Evolutionary conservation across 2,888 invertebrate genomes (phyloP), one percentile per base, ranked within the genome.

Genomic region (Drosophila atripex): DNA sequence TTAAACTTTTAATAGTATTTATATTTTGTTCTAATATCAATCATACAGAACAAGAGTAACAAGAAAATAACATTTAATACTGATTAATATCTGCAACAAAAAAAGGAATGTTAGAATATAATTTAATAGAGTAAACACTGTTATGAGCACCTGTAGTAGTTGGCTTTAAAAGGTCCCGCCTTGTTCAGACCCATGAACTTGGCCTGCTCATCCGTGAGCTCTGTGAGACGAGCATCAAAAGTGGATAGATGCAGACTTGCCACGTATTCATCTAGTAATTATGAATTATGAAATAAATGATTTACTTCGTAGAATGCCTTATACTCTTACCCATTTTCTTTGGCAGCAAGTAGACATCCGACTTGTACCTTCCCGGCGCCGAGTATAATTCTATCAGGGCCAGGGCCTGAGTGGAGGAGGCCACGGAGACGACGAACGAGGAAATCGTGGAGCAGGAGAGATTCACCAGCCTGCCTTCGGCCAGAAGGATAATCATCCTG

Each of bases 331-430:
- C 96, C 98, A 99, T 98, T 93, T 98, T 98, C 93, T 99, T 99
- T 51, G 99, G 98, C 84, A 99, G 93, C 71, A 99, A 93, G 92
- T 99, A 99, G 18, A 99, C 98, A 91, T 99, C 98, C 61, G 97
- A 95, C 92, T 98, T 98, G 92, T 98, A 98, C 73, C 98, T 93
- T 55, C 97, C 97, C 35, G 94, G 92, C 7, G 98, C 98, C 12
- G 98, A 98, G 92, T 96, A 99, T 46, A 99, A 93, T 92, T 99
- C 98, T 80, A 98, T 99, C 73, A 99, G 93, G n/a, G 98, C 99
- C 60, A 99, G 92, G 0, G 98, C 98, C 93, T 98, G 98, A 14
- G 98, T 98, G 55, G 97, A 96, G 0, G 98, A 97, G 21, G 98
- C 98, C 79, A 99, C 98, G 11, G 98, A 98, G 56, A 98, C 98